Evolutionary conservation across 2,113 vertebrate genomes (phyloP), one percentile per base, ranked within the genome.

Genomic region (Vidua macroura): DNA sequence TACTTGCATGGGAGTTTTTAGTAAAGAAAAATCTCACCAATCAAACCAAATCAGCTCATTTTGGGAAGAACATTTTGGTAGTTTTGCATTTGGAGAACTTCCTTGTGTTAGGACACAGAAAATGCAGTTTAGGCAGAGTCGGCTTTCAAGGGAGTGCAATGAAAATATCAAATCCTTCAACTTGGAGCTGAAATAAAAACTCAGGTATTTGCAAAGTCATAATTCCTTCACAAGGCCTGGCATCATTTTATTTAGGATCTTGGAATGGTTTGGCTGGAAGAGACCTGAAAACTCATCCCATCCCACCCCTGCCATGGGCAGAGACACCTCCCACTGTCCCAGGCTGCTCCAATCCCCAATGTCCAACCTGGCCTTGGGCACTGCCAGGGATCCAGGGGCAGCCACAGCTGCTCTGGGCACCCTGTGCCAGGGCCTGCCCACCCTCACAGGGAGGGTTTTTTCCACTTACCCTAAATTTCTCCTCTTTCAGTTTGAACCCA

Each of bases 221-320:
- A 21, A 56, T 43, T 63, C 44, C 74, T 92, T 72, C 35, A 23
- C 18, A 28, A 83, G 44, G 33, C 43, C 14, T 10, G 48, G 13
- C 44, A 39, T 19, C 0, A 48, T 55, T 62, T 78, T 43, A 3
- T 68, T 82, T 14, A 41, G 46, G 39, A 59, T 21, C 28, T 1
- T 11, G 16, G 77, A 67, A 15, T 17, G 19, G 19, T 60, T 75
- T 60, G 53, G 19, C 7, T 46, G 46, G 33, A 46, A 53, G 16
- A 9, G 13, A 60, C 16, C 6, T 39, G 4, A n/a, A 68, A 75
- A 0, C 1, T 2, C 78, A 39, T 22, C 69, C 2, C 1, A 3
- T 39, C 0, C 27, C 59, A 37, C 7, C 24, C 25, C 67, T 19
- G 59, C 22, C 68, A 27, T 37, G 51, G 51, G 31, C 84, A 72